Conservation (phyloP, 1,140 invertebrate genomes). For the Stegodyphus mimosarum region DNA sequence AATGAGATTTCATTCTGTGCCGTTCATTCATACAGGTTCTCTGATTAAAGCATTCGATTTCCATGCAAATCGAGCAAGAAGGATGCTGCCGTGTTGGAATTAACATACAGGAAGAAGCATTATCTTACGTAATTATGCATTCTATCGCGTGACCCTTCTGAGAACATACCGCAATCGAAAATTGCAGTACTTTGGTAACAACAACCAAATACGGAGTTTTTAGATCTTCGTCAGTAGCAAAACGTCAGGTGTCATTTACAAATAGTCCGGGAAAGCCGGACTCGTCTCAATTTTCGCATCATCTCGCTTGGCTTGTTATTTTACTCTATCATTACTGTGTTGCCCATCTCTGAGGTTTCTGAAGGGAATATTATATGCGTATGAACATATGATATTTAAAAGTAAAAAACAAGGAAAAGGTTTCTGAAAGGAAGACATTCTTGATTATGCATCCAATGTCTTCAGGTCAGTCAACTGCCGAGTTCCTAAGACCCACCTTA, state of each 20-base stretch:
- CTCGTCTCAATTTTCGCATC: slow-evolving; percentile 53
- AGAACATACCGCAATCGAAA: no score
- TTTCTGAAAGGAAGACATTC: slow-evolving; percentile 19
- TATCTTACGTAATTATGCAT: no score
- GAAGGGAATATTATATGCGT: slow-evolving; percentile 49
- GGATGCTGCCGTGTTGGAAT: no score
- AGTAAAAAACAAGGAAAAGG: slow-evolving; percentile 19
- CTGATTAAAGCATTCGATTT: no score
- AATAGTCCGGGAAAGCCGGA: slow-evolving; percentile 27
- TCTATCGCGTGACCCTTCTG: no score
- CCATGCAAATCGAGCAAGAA: no score
- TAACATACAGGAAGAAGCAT: no score
- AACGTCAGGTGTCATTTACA: slow-evolving; percentile 49
- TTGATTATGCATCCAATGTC: slow-evolving; percentile 36
- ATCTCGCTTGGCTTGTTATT: slow-evolving; percentile 23
- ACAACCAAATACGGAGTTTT: neutral
- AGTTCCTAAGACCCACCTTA: slow-evolving; percentile 30
- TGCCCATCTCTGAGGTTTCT: neutral
- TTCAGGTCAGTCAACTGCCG: slow-evolving; percentile 45
- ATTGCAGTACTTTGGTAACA: neutral
- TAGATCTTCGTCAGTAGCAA: neutral
- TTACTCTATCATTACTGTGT: slow-evolving; percentile 41
- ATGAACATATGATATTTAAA: slow-evolving; percentile 27
- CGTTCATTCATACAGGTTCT: no score
- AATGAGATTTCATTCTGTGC: no score